phyloP scores from a whole-genome alignment of 2,888 invertebrate genomes.

The Micropterix aruncella region DNA sequence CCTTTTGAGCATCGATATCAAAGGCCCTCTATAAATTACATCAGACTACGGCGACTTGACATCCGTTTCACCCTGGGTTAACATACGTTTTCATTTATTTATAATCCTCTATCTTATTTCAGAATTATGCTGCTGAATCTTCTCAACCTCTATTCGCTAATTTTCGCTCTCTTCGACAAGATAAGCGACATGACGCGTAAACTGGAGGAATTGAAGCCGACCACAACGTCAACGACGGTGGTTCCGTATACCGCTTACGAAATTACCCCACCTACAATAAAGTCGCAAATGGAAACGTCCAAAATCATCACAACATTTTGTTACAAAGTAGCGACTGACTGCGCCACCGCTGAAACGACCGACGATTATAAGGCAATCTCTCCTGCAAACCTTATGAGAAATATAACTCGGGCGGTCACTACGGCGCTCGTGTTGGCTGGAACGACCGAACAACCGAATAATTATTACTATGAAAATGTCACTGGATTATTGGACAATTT shows the following conservation, averaged over 20 bases:
- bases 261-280: too few species aligned
- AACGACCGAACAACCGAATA: constrained; percentile 6
- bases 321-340: constrained; percentile 1
- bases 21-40: too few species aligned
- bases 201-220: constrained; percentile 37
- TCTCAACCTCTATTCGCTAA: constrained; percentile 86
- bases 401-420: constrained; percentile 2
- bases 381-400: constrained; percentile 3
- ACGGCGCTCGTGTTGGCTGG: not conserved
- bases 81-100: constrained; percentile 1
- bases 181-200: constrained; percentile 61
- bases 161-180: constrained; percentile 83
- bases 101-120: constrained; percentile 20
- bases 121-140: constrained; percentile 92
- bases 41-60: too few species aligned
- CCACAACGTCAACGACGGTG: constrained; percentile 14
- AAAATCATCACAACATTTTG: not conserved
- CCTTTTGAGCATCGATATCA: too few species aligned
- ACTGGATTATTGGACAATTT: too few species aligned
- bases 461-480: not conserved
- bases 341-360: constrained; percentile 3
- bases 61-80: too few species aligned
- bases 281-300: too few species aligned
- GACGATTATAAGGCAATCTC: too few species aligned
- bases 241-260: constrained; percentile 3